Percentiles rank a stretch among this genome's conserved stretches.
Conservation (phyloP, 2,888 invertebrate genomes). For the Limnephilus auricula region DNA sequence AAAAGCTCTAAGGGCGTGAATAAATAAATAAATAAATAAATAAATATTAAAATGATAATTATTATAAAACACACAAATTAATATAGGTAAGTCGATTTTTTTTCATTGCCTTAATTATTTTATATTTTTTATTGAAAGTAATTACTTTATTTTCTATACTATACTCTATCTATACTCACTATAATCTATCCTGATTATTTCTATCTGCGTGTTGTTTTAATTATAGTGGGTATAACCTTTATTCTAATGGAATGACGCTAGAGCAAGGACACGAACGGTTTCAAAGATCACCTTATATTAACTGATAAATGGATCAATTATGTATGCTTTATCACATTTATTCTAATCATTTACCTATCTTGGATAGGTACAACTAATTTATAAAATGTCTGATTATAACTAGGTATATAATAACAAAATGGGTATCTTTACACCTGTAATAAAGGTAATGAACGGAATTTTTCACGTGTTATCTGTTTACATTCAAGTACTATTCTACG, state of each 20-base stretch:
- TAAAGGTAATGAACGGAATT: neutral
- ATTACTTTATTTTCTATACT: no score
- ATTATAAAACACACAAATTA: no score
- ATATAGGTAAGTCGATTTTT: no score
- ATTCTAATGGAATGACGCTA: neutral
- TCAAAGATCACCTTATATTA: neutral
- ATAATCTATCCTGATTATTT: neutral
- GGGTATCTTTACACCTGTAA: neutral
- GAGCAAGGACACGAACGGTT: neutral
- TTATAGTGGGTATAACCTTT: neutral
- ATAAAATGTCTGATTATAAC: neutral
- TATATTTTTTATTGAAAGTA: no score
- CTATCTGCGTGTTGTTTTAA: neutral
- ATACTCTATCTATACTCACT: no score
- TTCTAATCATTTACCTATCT: neutral
- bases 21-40: no score
- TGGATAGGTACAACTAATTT: neutral
- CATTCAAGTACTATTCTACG: neutral
- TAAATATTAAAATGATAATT: no score
- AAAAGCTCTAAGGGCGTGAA: no score
- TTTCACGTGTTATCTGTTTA: neutral
- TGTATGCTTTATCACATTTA: neutral
- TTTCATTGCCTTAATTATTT: no score
- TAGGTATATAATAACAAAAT: neutral
- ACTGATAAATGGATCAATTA: neutral